Evolutionary conservation across 92 coral and sea anemone genomes (phyloP), one percentile per base, ranked within the genome.

Genomic region (Parazoanthus swiftii): DNA sequence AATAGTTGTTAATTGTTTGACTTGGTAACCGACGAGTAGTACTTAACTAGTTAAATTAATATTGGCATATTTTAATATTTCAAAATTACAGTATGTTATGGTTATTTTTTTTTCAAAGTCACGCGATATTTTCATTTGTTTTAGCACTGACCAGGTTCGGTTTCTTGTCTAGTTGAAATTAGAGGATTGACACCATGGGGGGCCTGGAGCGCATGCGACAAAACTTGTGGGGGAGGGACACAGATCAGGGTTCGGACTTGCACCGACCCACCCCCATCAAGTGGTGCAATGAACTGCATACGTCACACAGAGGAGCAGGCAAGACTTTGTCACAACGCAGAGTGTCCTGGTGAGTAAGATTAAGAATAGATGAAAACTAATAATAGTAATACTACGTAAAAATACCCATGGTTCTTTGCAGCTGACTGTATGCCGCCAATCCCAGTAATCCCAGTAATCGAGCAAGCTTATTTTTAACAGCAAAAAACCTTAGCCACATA

Each of bases 191-290:
- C 78, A 44, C 86, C 77, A 68, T 83, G 86, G 86, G 51, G 86
- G 51, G 70, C 43, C 39, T 83, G 86, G 86, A 83, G 86, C 38
- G 86, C 66, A 36, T 83, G 86, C 39, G 86, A 83, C 86, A 83
- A 46, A 68, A 20, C 86, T 65, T 83, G 86, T 83, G 86, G 86
- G 59, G 86, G 86, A 44, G 86, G 86, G 18, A 67, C 77, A 65
- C 86, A 83, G 73, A 42, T 51, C 18, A 68, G 86, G 78, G 10
- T 67, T 3, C 33, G 86, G n/a, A 82, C 77, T 1, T 82, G 86
- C 11, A 82, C 35, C 13, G 25, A 82, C 25, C 86, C 86, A 67
- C 77, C 59, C 3, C 86, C 77, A 2, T 68, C 86, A 23, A 68
- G 86, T 65, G 76, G 63, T 13, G n/a, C 16, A 26, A 26, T 18